Evolutionary conservation across 2,797 vertebrate genomes (phyloP).

Genomic region (Chrosomus eos): DNA sequence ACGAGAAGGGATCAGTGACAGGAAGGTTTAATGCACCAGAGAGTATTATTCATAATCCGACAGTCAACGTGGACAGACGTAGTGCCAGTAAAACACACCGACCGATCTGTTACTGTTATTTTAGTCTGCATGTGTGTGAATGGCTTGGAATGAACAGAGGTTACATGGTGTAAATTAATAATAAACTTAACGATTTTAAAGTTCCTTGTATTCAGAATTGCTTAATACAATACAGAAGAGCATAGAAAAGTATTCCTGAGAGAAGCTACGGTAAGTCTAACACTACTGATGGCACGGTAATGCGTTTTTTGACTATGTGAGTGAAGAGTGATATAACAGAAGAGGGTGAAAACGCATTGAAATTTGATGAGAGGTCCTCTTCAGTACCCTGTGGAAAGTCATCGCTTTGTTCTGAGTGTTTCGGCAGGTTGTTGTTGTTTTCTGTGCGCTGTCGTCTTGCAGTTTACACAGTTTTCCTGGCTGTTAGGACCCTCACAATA

Average conservation of each 20-base stretch:
- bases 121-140: no score
- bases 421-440: conserved; percentile 60
- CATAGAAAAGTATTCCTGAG: conserved; percentile 62
- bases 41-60: conserved; percentile 67
- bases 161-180: background rate
- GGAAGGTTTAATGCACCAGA: conserved; percentile 57
- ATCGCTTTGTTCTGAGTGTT: conserved; percentile 68
- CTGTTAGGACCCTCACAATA: conserved; percentile 94
- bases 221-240: background rate
- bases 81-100: conserved; percentile 54
- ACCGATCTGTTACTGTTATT: conserved; percentile 58
- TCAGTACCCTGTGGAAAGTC: conserved; percentile 64
- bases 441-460: conserved; percentile 49
- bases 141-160: background rate
- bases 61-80: conserved; percentile 39
- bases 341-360: conserved; percentile 25
- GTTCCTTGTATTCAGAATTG: conserved; percentile 23
- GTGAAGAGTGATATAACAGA: conserved; percentile 14
- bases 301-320: conserved; percentile 28
- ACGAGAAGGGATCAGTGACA: conserved; percentile 31
- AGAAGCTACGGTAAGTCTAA: conserved; percentile 54
- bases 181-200: conserved; percentile 1
- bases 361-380: conserved; percentile 48
- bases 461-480: conserved; percentile 92
- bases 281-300: conserved; percentile 31